phyloP scores from a whole-genome alignment of 2,113 vertebrate species.

The Rhodinocichla rosea region DNA sequence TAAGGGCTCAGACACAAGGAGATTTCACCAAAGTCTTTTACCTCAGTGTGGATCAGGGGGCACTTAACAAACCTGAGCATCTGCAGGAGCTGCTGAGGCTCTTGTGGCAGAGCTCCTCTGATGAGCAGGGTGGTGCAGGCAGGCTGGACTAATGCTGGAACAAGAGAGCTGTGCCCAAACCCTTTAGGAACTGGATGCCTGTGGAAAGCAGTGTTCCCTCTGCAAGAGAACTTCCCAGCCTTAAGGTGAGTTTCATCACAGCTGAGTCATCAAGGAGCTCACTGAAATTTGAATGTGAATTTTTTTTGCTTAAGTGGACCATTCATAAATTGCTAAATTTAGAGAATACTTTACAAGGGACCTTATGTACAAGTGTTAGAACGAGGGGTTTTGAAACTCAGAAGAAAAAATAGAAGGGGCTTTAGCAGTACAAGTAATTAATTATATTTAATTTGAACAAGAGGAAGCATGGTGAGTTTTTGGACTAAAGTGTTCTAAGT shows the following conservation, averaged over 20 bases:
- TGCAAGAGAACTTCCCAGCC: neutral
- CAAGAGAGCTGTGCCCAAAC: accelerated
- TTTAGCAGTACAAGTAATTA: neutral
- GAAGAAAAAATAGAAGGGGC: neutral
- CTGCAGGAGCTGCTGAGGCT: neutral
- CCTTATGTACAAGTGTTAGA: neutral
- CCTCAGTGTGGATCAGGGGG: neutral
- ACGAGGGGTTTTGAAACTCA: neutral
- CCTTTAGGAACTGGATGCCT: neutral
- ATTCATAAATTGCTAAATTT: neutral
- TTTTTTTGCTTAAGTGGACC: neutral
- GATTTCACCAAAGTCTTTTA: neutral
- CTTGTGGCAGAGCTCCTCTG: neutral
- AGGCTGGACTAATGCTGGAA: neutral
- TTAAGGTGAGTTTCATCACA: neutral
- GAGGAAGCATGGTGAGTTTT: neutral
- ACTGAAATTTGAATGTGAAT: neutral
- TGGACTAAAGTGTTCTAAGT: neutral
- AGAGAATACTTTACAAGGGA: neutral
- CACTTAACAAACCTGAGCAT: too few species aligned
- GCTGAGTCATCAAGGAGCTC: neutral
- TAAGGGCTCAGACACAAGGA: accelerated
- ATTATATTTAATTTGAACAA: neutral
- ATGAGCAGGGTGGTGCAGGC: neutral
- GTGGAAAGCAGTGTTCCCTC: neutral